Percentiles rank a stretch among this genome's conserved stretches.
These are phyloP conservation scores for Zaprionus camerounensis DNA, from an alignment of 1,140 invertebrate genomes.

Conservation along the genomic window DNA sequence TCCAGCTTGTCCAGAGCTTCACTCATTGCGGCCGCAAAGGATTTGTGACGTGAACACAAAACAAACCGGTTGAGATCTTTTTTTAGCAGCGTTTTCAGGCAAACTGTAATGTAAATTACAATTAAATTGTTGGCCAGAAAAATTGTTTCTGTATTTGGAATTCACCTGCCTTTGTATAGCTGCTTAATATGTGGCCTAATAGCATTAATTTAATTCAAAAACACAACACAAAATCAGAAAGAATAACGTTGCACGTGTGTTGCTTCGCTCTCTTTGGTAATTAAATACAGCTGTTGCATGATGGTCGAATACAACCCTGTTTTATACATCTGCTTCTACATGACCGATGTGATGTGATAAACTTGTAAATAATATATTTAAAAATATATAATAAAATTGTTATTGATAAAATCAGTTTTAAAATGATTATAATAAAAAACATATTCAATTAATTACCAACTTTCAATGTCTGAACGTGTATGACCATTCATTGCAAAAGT, in stretches of 20 bases:
- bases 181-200: slow-evolving; percentile 31
- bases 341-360: not conserved
- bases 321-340: not conserved
- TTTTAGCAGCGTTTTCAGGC: slow-evolving; percentile 36
- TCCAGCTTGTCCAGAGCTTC: slow-evolving; percentile 77
- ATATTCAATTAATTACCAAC: not conserved
- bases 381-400: not conserved
- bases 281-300: slow-evolving; percentile 44
- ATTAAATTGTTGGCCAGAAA: not conserved
- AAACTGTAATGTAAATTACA: slow-evolving; percentile 22
- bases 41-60: slow-evolving; percentile 50
- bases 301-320: slow-evolving; percentile 15
- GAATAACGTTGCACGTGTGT: slow-evolving; percentile 48
- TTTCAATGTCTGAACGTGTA: slow-evolving; percentile 22
- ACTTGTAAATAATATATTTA: not conserved
- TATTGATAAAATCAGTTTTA: not conserved
- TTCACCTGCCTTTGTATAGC: slow-evolving; percentile 71
- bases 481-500: not conserved
- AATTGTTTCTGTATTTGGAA: slow-evolving; percentile 17
- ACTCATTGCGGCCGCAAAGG: slow-evolving; percentile 76
- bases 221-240: slow-evolving; percentile 1
- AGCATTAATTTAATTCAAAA: slow-evolving; percentile 49
- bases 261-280: slow-evolving; percentile 15
- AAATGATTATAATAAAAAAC: too few species aligned
- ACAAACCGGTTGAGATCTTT: slow-evolving; percentile 18